phyloP scores from a whole-genome alignment of 2,888 invertebrate species.

The Clitarchus hookeri region DNA sequence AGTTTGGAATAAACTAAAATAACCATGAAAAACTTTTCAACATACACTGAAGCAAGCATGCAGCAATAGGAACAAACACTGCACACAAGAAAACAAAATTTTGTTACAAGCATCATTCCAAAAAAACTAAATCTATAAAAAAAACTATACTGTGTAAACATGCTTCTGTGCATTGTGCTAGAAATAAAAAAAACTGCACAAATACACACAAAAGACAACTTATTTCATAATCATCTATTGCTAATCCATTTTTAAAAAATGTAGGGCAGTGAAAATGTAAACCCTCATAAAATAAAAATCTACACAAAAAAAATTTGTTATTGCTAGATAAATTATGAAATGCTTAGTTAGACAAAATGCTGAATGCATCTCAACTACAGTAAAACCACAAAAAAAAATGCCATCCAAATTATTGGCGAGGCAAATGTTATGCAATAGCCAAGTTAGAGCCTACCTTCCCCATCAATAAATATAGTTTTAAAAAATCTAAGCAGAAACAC shows the following conservation, averaged over 20 bases:
- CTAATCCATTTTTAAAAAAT: too few relatives aligned
- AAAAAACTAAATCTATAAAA: background rate
- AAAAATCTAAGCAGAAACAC: background rate
- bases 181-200: background rate
- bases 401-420: background rate
- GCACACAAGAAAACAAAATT: background rate
- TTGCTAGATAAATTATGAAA: background rate
- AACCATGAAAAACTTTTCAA: background rate
- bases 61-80: background rate
- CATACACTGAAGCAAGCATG: background rate
- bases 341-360: background rate
- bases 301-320: too few relatives aligned
- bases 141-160: background rate
- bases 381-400: background rate
- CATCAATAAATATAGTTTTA: background rate
- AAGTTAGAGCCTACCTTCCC: background rate
- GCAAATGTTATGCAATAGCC: background rate
- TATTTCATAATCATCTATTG: background rate
- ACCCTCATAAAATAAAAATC: too few relatives aligned
- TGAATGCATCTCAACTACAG: background rate
- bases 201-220: background rate
- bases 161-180: background rate
- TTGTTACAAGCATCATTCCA: too few relatives aligned
- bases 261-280: too few relatives aligned
- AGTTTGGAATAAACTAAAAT: too few relatives aligned